Evolutionary conservation across 2,113 vertebrate species (phyloP), one percentile per base, ranked within the genome.

Genomic region (Brachyistius frenatus): DNA sequence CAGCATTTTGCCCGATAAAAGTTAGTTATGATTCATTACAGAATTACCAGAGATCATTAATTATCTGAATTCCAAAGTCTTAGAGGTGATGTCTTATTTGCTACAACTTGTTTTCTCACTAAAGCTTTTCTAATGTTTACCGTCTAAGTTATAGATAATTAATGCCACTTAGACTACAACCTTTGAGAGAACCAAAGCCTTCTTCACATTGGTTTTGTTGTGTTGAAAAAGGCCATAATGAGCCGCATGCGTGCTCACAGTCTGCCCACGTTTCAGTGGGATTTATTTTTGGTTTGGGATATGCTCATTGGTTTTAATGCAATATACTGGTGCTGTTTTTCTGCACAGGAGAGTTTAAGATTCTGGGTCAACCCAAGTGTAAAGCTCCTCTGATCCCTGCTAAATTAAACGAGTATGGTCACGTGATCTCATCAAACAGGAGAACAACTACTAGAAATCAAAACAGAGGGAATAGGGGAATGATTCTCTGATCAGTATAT

Each of bases 251-350:
- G 44, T 70, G 78, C 37, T 73, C 46, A 62, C 49, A 72, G 79
- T 61, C 61, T 71, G 46, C 63, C 61, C 41, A 44, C 41, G 2
- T 13, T 44, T 44, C 41, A 44, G 10, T 62, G 70, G 57, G 70
- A 81, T 73, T 73, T 66, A 72, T 66, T 79, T 84, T 16, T 36
- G 53, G 55, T 39, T 74, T 75, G 66, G 58, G 46, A 69, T 62
- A 73, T 58, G 10, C 35, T 79, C 37, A 41, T 33, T 41, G 46
- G 11, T 66, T 62, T 5, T 44, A 73, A 32, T 3, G 3, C 54
- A 35, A 77, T 39, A 73, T 39, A 70, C 61, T 54, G 74, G 44
- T 32, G 46, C 5, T 60, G 23, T 23, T 78, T 78, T 73, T 66
- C 39, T 46, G 44, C 35, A 46, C 39, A 63, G 46, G 49, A 65